Evolutionary conservation across 2,888 invertebrate species (phyloP), one percentile per base, ranked within the genome.

Genomic region (Yponomeuta malinellus): DNA sequence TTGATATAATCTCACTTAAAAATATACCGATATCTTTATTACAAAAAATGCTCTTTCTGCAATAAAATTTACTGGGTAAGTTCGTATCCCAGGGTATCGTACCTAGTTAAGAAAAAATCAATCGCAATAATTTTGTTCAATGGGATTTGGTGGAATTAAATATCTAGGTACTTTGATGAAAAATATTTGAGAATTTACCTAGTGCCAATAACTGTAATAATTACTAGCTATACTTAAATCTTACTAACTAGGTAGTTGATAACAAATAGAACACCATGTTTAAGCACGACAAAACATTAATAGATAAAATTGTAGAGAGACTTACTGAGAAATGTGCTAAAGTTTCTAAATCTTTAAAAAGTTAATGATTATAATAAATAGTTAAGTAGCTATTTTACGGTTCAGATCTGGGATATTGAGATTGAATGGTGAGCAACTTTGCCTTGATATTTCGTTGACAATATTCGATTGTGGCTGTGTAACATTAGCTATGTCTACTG

Each of bases 271-370:
- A 93, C 93, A 93, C 93, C 93, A 90, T 90, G 89, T 83, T 91
- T 91, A 93, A 93, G 92, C 93, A 93, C 92, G 93, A 93, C 90
- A 92, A 93, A 93, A 93, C 92, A 93, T 93, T 90, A 86, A 93
- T 92, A 93, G 92, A 90, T 92, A 90, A 93, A 92, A 92, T 89
- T 91, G 91, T 92, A 93, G 92, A 92, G 92, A 92, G 92, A 92
- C 92, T 89, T 90, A 91, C 84, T 91, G 90, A 92, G 92, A 92
- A 93, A 93, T 90, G 92, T 93, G 92, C 93, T 93, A 92, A 89
- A 90, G 91, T 91, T 88, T 90, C 89, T 92, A 90, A 91, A 90
- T 81, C 78, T 91, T 85, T 81, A 87, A 86, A 78, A 78, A 81
- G 79, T 84, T 87, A 84, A 83, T 83, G 84, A 82, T 84, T 85